Conservation (phyloP, 2,113 vertebrate genomes). For the Nicator chloris region DNA sequence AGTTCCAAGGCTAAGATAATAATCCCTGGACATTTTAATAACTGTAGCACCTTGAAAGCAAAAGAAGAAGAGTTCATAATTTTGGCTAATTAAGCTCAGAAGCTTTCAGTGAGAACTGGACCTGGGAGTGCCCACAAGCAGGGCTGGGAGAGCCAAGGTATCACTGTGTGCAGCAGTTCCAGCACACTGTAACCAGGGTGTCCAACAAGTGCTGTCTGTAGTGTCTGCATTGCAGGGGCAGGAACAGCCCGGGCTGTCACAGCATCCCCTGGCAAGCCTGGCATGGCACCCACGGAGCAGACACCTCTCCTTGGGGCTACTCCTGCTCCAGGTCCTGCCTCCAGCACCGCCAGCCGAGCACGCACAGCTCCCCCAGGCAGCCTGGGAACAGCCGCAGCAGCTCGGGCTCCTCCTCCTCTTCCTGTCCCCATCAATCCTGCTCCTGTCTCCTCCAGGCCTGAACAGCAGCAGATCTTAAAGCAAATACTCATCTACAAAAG, state of each 20-base stretch:
- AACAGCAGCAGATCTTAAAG: not conserved
- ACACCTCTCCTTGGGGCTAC: not conserved
- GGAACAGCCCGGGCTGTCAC: not conserved
- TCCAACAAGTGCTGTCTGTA: not conserved
- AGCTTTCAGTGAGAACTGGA: not conserved
- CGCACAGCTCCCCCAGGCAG: not conserved
- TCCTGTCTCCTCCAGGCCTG: rapidly evolving
- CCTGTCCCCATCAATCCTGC: too few relatives aligned
- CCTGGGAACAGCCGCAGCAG: not conserved
- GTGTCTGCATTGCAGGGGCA: rapidly evolving
- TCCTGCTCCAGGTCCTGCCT: rapidly evolving
- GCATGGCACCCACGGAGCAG: rapidly evolving
- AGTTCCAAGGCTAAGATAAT: not conserved
- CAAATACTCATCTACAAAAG: not conserved
- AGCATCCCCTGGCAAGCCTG: not conserved
- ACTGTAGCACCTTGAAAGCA: not conserved
- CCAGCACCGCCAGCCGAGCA: rapidly evolving
- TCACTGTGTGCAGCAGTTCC: rapidly evolving
- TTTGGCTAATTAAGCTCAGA: not conserved
- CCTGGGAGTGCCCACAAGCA: not conserved
- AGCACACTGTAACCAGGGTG: not conserved
- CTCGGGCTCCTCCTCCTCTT: too few relatives aligned
- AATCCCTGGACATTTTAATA: not conserved
- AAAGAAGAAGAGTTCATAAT: not conserved
- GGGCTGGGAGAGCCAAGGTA: not conserved